A percentile compares a stretch with the other conserved stretches of the same genome.
These are phyloP conservation scores for Agrochola litura DNA, from an alignment of 2,888 invertebrate species.

Conservation along the genomic window DNA sequence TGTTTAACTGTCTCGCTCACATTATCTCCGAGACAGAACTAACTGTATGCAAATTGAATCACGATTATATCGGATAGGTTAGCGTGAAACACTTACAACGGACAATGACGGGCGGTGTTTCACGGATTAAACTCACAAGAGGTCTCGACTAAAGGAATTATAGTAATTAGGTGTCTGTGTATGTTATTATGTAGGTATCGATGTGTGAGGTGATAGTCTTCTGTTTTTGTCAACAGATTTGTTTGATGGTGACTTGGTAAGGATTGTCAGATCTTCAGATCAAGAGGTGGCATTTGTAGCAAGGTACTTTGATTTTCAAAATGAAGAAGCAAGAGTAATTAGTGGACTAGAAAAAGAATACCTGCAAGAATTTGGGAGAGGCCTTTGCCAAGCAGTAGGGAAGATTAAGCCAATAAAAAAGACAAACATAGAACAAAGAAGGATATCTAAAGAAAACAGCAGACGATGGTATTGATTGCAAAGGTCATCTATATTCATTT, in stretches of 20 bases:
- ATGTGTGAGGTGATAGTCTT: conserved; percentile 30
- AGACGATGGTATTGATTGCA: background rate
- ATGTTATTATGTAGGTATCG: conserved; percentile 7
- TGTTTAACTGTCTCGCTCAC: conserved; percentile 55
- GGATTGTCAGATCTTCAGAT: background rate
- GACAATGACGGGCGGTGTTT: conserved; percentile 66
- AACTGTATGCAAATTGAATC: conserved; percentile 68
- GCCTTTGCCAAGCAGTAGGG: fast-evolving
- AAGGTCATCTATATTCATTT: background rate
- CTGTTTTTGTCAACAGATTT: conserved; percentile 3
- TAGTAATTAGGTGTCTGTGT: conserved; percentile 50
- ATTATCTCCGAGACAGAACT: conserved; percentile 59
- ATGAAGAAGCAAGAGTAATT: background rate
- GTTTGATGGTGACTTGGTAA: background rate
- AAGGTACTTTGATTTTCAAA: background rate
- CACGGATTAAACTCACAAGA: conserved; percentile 55
- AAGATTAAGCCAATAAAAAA: too few species aligned
- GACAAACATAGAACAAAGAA: background rate
- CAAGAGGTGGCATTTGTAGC: background rate
- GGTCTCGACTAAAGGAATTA: conserved; percentile 52
- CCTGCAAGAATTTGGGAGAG: background rate
- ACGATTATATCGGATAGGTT: conserved; percentile 62
- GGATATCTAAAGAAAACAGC: background rate
- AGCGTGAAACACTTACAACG: conserved; percentile 55
- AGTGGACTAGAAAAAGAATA: background rate